Evolutionary conservation across 2,888 invertebrate genomes (phyloP), one percentile per base, ranked within the genome.

Genomic region (Diabrotica balteata): DNA sequence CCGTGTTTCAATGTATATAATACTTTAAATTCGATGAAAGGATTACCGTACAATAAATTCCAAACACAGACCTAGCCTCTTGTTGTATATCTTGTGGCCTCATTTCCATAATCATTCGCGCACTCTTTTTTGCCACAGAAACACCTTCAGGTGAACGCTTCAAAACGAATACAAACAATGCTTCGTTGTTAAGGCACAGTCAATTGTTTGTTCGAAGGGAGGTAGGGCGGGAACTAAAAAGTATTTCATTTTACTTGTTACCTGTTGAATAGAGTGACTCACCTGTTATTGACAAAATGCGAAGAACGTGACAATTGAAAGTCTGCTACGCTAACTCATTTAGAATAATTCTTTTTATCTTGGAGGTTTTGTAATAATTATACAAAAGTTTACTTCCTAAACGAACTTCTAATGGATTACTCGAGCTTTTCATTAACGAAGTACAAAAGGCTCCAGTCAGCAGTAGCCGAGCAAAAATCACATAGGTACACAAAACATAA

Each of bases 91-190:
- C 47, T 59, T 52, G 51, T n/a, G 64, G 59, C 67, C 68, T 66
- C 62, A 57, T 68, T 65, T 62, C 55, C 63, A 62, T 69, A 52
- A 63, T 66, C 22, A 54, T 68, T 69, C 59, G 58, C 68, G 47
- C 66, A 66, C 47, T 66, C 53, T 61, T 54, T 68, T 68, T 57
- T 61, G 32, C 45, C 54, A n/a, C 52, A 57, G 8, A 11, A 53
- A 55, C 60, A 61, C 62, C 69, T 65, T 63, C 58, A 7, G 59
- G 54, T 54, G 32, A 32, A 32, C 32, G 32, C 32, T 32, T 32
- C 32, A 32, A 32, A 32, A 32, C 32, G 62, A 57, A 67, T 62
- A 66, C 63, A 60, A 69, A 69, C 66, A 70, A 70, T 70, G 64
- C 45, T 57, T 57, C 47, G 66, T 63, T 66, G 62, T 64, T 52